Percentiles rank a stretch among this genome's conserved stretches.
These are phyloP conservation scores for Ceratosolen fusciceps DNA, from an alignment of 1,140 invertebrate species.

Conservation along the genomic window DNA sequence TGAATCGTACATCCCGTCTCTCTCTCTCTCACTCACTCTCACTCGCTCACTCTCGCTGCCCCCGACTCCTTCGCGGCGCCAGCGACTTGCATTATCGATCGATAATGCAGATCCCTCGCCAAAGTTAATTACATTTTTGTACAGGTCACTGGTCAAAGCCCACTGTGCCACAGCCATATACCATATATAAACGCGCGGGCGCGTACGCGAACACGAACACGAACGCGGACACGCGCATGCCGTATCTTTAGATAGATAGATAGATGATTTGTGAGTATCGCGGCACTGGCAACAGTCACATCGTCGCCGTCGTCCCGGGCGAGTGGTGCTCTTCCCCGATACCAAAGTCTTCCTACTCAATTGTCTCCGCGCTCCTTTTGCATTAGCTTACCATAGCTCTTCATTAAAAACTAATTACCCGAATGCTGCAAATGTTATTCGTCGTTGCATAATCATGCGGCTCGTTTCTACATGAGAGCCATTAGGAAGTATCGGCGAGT, in stretches of 20 bases:
- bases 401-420: background rate
- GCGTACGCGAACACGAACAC: no score
- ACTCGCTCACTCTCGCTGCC: background rate
- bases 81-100: background rate
- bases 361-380: no score
- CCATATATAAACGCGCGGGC: background rate
- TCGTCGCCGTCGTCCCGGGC: background rate
- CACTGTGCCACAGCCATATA: background rate
- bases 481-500: background rate
- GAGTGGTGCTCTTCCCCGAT: background rate
- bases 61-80: no score
- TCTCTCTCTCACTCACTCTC: background rate
- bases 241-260: no score
- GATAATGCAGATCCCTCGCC: slow-evolving; percentile 1
- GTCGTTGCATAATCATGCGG: slow-evolving; percentile 49
- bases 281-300: background rate
- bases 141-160: background rate
- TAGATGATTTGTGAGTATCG: background rate
- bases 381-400: background rate
- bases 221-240: background rate
- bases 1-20: no score
- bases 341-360: slow-evolving; percentile 23
- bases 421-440: slow-evolving; percentile 38
- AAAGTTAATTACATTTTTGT: background rate
- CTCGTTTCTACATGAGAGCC: slow-evolving; percentile 28